phyloP scores from a whole-genome alignment of 2,113 vertebrate genomes.

The Uria aalge region DNA sequence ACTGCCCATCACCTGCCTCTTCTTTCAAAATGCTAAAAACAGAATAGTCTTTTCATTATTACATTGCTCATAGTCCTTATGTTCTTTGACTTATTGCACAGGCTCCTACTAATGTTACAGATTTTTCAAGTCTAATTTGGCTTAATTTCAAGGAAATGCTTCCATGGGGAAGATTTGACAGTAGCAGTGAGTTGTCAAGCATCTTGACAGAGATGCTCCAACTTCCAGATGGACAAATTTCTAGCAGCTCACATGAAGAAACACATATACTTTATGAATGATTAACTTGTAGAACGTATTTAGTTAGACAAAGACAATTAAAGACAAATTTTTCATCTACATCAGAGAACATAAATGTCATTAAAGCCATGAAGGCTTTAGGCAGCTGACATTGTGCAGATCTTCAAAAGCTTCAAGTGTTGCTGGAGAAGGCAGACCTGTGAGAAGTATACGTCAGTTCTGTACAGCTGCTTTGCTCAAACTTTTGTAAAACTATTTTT shows the following conservation, averaged over 20 bases:
- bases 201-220: neutral
- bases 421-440: neutral
- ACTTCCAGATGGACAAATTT: neutral
- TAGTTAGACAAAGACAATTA: neutral
- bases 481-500: neutral
- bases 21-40: neutral
- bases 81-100: neutral
- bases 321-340: neutral
- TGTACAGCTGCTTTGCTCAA: neutral
- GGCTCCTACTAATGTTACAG: neutral
- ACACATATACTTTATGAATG: neutral
- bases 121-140: neutral
- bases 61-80: neutral
- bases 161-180: neutral
- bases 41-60: neutral
- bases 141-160: neutral
- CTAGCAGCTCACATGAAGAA: neutral
- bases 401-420: neutral
- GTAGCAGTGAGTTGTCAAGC: neutral
- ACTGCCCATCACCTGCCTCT: neutral
- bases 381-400: neutral
- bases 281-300: neutral
- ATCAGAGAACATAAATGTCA: neutral
- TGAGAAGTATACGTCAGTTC: neutral
- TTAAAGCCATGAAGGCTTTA: neutral